Conservation (phyloP, 2,888 invertebrate genomes). For the Ectobius pallidus region DNA sequence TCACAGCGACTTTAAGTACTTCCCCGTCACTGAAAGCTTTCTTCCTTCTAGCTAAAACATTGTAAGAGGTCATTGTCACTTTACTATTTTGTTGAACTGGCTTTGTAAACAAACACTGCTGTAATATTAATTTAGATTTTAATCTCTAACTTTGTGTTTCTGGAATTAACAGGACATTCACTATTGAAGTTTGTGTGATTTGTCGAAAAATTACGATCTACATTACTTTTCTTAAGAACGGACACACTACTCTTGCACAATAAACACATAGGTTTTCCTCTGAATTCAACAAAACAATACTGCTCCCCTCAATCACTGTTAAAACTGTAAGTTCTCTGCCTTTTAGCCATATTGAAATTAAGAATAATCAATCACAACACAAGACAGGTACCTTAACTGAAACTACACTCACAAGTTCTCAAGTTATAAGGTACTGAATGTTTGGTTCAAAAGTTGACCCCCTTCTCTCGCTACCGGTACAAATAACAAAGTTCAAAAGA, state of each 20-base stretch:
- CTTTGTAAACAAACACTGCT: conserved; percentile 1
- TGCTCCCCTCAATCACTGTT: neutral
- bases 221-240: neutral
- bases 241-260: neutral
- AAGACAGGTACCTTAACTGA: too few relatives aligned
- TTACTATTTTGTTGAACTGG: neutral
- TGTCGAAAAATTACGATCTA: neutral
- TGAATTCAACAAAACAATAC: neutral
- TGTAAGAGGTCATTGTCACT: conserved; percentile 2
- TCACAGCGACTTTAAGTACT: neutral
- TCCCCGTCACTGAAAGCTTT: conserved; percentile 2
- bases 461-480: neutral
- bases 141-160: conserved; percentile 5
- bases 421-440: neutral
- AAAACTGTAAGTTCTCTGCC: neutral
- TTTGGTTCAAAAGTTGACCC: neutral
- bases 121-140: conserved; percentile 15
- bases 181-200: neutral
- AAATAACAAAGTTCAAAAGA: too few relatives aligned
- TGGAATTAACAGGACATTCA: conserved; percentile 4
- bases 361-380: too few relatives aligned
- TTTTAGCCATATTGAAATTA: conserved; percentile 5
- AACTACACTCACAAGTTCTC: neutral
- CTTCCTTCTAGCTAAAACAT: neutral
- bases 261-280: neutral